Conservation (phyloP, 2,888 invertebrate species). For the Arctia plantaginis region DNA sequence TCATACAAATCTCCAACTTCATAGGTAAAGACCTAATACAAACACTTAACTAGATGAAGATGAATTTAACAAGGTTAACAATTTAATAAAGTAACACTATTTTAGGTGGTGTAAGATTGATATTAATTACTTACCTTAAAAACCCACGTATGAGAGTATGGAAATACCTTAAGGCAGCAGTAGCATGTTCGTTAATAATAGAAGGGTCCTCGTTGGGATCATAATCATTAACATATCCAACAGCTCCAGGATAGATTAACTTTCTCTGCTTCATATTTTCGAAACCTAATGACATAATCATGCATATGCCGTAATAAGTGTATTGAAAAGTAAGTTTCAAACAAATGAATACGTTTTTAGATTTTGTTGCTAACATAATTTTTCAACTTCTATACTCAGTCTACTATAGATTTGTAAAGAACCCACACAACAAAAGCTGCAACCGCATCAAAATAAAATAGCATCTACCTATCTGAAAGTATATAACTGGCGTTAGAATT, state of each 20-base stretch:
- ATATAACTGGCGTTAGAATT: too few relatives aligned
- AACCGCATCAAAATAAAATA: too few relatives aligned
- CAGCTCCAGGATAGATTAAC: slow-evolving; percentile 85
- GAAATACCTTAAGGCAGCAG: slow-evolving; percentile 91
- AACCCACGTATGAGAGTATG: slow-evolving; percentile 90
- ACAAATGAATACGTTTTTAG: not conserved
- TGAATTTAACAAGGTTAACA: too few relatives aligned
- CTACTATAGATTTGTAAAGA: too few relatives aligned
- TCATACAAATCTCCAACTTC: too few relatives aligned
- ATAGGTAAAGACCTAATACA: too few relatives aligned
- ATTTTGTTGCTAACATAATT: too few relatives aligned
- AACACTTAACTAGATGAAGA: too few relatives aligned
- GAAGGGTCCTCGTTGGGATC: slow-evolving; percentile 88
- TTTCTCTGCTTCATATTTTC: slow-evolving; percentile 88
- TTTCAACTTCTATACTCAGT: too few relatives aligned
- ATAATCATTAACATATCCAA: slow-evolving; percentile 88
- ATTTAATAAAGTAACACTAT: too few relatives aligned
- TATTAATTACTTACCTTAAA: slow-evolving; percentile 86
- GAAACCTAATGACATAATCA: slow-evolving; percentile 67
- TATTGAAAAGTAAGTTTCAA: not conserved
- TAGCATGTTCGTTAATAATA: slow-evolving; percentile 90
- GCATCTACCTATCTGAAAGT: too few relatives aligned
- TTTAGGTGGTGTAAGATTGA: not conserved
- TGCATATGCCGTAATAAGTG: not conserved
- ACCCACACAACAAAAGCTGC: too few relatives aligned